Evolutionary conservation across 1,140 invertebrate species (phyloP), one percentile per base, ranked within the genome.

Genomic region (Cyclina sinensis): DNA sequence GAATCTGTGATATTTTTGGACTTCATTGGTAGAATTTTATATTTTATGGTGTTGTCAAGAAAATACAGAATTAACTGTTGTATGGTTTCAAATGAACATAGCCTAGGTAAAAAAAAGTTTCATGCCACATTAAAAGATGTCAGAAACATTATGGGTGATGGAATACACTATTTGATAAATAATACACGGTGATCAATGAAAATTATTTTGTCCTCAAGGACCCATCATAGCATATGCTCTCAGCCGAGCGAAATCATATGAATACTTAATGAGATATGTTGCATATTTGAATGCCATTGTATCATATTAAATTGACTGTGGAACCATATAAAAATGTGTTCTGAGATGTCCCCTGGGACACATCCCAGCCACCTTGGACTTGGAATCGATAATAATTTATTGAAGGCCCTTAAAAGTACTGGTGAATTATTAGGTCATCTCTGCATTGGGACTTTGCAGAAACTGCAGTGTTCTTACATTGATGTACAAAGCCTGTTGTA

Each of bases 201-300:
- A 65, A 65, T 65, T 65, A 65, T 65, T 65, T 35, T 54, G 51
- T 65, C 59, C 59, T 65, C 30, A 65, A 65, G 59, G 59, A 65
- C 59, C n/a, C 4, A 27, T 1, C 5, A 9, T 27, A 35, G 59
- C 59, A 65, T 65, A 65, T 65, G 59, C n/a, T 65, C 24, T 65
- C 24, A 30, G 11, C 24, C 27, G n/a, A 27, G 30, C 5, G 24
- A 65, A 30, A 30, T 27, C 30, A 65, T 65, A 65, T 65, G 59
- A 65, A 65, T 65, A 65, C 59, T 65, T 65, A 65, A 65, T 65
- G 27, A 30, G 59, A 30, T 30, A 35, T 65, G 59, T 35, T 65
- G 59, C 59, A 30, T 65, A 65, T 30, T 65, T 12, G 7, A 65
- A 30, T 65, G 59, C 59, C 59, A 30, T 35, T 18, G 5, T 65